Evolutionary conservation across 1,140 invertebrate species (phyloP), one percentile per base, ranked within the genome.

Genomic region (Lasaia peninsularis): DNA sequence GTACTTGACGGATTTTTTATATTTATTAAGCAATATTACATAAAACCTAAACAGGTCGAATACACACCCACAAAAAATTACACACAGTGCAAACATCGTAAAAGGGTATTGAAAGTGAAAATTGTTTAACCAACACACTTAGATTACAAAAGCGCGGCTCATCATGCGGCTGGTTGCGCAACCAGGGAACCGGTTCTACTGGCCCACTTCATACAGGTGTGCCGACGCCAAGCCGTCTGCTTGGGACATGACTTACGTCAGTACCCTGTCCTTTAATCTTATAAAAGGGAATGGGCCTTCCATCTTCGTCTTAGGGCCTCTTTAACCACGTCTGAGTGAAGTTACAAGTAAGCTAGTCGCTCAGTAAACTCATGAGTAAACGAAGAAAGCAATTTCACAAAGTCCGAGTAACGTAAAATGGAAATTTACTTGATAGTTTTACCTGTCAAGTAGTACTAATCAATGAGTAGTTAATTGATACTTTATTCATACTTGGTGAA

Each of bases 201-300:
- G 65, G 54, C 73, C 66, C 63, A 74, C 58, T 69, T 70, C 37
- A 61, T 51, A 64, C 75, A 78, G 76, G 74, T 79, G 73, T 79
- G 48, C 53, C 44, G 63, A 12, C 52, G 53, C 44, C 53, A 18
- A 32, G 56, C 40, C 4, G 40, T 48, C 40, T 48, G 40, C n/a
- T 6, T 48, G 40, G 11, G 20, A 16, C 20, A 20, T 48, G n/a
- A 9, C 18, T n/a, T 11, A 11, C 18, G 0, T 20, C 20, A 21
- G 2, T 48, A 48, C 20, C 40, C 16, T 48, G 40, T 48, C 40
- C 40, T 10, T 44, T 44, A 18, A 8, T 8, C 12, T 18, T 2
- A 9, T 10, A 9, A 4, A 16, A 9, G 14, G 11, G 18, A 44
- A 44, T 20, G 9, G 14, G 8, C 2, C 5, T 28, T 28, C 8